Base-by-base conservation (phyloP, 2,888 invertebrate species). In the Nysson spinosus region DNA sequence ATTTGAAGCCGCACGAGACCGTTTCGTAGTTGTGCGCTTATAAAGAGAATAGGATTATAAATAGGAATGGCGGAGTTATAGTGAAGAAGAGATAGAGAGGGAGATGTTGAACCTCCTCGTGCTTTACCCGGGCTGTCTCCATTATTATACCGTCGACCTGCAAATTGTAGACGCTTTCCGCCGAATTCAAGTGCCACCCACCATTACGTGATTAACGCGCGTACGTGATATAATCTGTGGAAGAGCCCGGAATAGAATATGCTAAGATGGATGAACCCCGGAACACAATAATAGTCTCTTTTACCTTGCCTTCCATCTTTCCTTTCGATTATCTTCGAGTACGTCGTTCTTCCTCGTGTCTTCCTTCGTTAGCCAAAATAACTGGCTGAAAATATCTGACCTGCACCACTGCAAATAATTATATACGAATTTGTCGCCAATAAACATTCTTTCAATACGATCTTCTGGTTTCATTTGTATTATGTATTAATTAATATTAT, bases 31-130 rank as follows among this genome's bases (percentile, higher is more conserved):
- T 65, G 63, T 44, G 64, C 65, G 56, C 58, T 72, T 69, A 69
- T 73, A 75, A 77, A 76, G 69, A 76, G 78, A 68, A 71, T 70
- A 69, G 68, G 49, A 66, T 76, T 75, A 76, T 73, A 78, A 69
- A 75, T 76, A 70, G 55, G 55, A 61, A 62, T 42, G 20, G 56
- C 17, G 35, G 28, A 7, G 28, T 44, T 22, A 37, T 28, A 51
- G 44, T 14, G 26, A 47, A 32, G 37, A 14, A 34, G 28, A 40
- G 60, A 40, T 12, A 52, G 56, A 57, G 52, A 34, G 16, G 9
- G 49, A 49, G 28, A 34, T 24, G 54, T 32, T 44, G 28, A 60
- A 49, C 22, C 51, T 58, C 44, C 56, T 34, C 47, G 26, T 43
- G 62, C 65, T 65, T 58, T 69, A 46, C 32, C 42, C 49, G 51